A percentile compares a stretch with the other conserved stretches of the same genome.
phyloP scores from a whole-genome alignment of 2,113 vertebrate species.

The Microcebus jonahi region DNA sequence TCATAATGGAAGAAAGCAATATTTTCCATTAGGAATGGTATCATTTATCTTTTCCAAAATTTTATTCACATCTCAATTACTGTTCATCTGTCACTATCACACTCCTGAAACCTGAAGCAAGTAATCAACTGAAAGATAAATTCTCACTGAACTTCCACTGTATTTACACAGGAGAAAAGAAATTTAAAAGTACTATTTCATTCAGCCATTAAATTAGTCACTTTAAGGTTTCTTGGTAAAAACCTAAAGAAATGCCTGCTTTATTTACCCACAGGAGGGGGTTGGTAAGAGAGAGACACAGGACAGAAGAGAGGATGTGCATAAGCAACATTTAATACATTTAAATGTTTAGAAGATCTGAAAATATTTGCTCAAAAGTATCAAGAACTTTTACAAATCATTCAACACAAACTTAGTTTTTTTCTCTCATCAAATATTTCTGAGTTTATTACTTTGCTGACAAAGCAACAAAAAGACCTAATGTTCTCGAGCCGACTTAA shows the following conservation, averaged over 20 bases:
- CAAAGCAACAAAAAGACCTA: background rate
- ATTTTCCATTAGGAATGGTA: constrained; percentile 57
- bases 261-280: background rate
- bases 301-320: background rate
- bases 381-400: background rate
- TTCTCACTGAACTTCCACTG: constrained; percentile 53
- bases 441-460: background rate
- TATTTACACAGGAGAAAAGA: constrained; percentile 52
- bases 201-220: constrained; percentile 12
- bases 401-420: background rate
- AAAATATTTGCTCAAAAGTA: background rate
- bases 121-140: constrained; percentile 60
- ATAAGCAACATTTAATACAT: background rate
- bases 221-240: constrained; percentile 34
- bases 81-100: constrained; percentile 70
- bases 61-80: constrained; percentile 72
- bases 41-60: constrained; percentile 72
- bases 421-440: constrained; percentile 8
- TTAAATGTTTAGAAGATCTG: constrained; percentile 1
- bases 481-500: background rate
- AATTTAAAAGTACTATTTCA: constrained; percentile 41
- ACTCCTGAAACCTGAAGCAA: constrained; percentile 54
- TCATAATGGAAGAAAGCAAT: constrained; percentile 47
- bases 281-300: background rate
- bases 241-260: constrained; percentile 25